Evolutionary conservation across 2,113 vertebrate species (phyloP).

Genomic region (Circaetus cinerascens): DNA sequence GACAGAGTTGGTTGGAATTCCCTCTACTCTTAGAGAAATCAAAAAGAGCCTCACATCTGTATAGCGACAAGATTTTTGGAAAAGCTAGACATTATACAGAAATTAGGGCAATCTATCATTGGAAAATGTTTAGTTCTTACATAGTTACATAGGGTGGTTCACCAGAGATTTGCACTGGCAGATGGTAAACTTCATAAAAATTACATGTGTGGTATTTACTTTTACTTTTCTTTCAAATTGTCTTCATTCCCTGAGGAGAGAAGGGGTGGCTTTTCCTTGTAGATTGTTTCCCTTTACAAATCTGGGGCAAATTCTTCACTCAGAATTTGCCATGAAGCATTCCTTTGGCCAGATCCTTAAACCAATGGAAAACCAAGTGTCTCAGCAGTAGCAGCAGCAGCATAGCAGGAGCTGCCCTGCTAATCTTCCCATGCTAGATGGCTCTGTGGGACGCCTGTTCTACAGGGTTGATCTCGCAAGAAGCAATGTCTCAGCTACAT

Average conservation of each 20-base stretch:
- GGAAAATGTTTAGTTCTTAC: background rate
- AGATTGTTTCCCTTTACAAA: background rate
- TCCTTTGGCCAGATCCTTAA: background rate
- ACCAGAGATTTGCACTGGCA: background rate
- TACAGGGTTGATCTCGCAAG: background rate
- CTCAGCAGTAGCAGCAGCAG: background rate
- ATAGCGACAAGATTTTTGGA: background rate
- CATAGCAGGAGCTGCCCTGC: background rate
- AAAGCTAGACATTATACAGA: background rate
- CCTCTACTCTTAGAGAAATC: background rate
- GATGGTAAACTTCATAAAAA: constrained; percentile 9
- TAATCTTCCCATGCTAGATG: background rate
- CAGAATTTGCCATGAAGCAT: background rate
- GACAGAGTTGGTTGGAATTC: background rate
- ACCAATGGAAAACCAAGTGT: background rate
- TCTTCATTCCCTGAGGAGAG: background rate
- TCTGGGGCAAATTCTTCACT: background rate
- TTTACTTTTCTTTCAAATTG: background rate
- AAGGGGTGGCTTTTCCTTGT: background rate
- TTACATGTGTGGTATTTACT: background rate
- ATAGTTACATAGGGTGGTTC: background rate
- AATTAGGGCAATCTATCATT: background rate
- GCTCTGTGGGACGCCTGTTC: background rate
- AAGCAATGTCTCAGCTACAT: background rate
- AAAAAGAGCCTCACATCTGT: background rate